These are phyloP conservation scores for Machimus rusticus DNA, from an alignment of 2,888 invertebrate genomes.

Conservation along the genomic window DNA sequence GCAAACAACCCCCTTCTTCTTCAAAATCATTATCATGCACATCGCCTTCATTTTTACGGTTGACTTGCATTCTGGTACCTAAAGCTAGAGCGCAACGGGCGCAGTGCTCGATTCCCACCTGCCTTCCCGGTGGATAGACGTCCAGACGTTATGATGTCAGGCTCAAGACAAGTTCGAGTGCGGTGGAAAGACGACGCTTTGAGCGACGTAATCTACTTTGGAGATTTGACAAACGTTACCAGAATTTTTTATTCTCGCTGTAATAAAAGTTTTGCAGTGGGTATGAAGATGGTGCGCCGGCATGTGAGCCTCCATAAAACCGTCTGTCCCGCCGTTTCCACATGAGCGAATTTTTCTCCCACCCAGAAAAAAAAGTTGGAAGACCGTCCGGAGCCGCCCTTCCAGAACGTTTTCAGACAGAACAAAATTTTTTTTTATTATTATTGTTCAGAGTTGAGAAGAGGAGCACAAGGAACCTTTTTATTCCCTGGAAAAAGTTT, in stretches of 20 bases:
- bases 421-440: not conserved
- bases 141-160: conserved; percentile 27
- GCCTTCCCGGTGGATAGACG: not conserved
- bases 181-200: conserved; percentile 11
- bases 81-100: not conserved
- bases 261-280: conserved; percentile 37
- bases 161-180: conserved; percentile 19
- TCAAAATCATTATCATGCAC: conserved; percentile 27
- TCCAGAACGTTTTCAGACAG: conserved; percentile 16
- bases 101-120: not conserved
- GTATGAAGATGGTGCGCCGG: not conserved
- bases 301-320: not conserved
- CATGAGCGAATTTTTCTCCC: not conserved
- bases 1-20: not conserved
- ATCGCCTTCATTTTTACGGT: conserved; percentile 35
- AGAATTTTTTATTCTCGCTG: conserved; percentile 37
- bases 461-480: conserved; percentile 3
- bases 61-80: conserved; percentile 9
- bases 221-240: conserved; percentile 42
- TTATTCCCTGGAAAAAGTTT: conserved; percentile 13
- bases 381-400: not conserved
- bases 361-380: not conserved
- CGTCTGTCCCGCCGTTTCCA: conserved; percentile 22
- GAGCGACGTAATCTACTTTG: conserved; percentile 42
- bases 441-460: conserved; percentile 23